A percentile compares a stretch with the other conserved stretches of the same genome.
Evolutionary conservation across 2,888 invertebrate genomes (phyloP).

Genomic region (Andrena bucephala): DNA sequence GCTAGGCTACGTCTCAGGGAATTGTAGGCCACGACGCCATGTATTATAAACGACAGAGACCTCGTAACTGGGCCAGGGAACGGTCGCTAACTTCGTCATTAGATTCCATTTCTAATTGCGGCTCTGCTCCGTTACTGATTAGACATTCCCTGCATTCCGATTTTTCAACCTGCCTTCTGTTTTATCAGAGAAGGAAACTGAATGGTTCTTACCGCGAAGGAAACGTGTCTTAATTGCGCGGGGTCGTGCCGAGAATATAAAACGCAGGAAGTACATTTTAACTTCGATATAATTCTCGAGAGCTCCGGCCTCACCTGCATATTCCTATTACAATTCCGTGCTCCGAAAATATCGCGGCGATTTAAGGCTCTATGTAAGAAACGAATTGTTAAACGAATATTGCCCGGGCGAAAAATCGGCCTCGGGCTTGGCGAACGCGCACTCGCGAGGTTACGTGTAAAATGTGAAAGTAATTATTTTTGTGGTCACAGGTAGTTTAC

Average conservation of each 20-base stretch:
- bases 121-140: constrained; percentile 21
- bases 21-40: constrained; percentile 28
- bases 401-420: background rate
- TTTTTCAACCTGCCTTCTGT: too few species aligned
- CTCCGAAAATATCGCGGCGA: background rate
- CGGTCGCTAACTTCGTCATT: constrained; percentile 33
- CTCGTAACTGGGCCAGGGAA: constrained; percentile 31
- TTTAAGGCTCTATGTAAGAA: too few species aligned
- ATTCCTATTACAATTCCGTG: background rate
- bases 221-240: too few species aligned
- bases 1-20: constrained; percentile 20
- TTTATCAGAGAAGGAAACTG: too few species aligned
- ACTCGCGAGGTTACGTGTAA: constrained; percentile 43
- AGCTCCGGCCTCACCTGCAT: background rate
- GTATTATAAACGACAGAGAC: constrained; percentile 19
- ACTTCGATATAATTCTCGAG: too few species aligned
- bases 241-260: too few species aligned
- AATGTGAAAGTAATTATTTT: constrained; percentile 65
- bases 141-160: constrained; percentile 16
- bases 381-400: background rate
- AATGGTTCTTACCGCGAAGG: too few species aligned
- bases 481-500: constrained; percentile 29
- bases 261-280: too few species aligned
- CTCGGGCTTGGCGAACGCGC: background rate
- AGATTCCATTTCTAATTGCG: constrained; percentile 39